Evolutionary conservation across 1,140 invertebrate species (phyloP), one percentile per base, ranked within the genome.

Genomic region (Cotesia typhae): DNA sequence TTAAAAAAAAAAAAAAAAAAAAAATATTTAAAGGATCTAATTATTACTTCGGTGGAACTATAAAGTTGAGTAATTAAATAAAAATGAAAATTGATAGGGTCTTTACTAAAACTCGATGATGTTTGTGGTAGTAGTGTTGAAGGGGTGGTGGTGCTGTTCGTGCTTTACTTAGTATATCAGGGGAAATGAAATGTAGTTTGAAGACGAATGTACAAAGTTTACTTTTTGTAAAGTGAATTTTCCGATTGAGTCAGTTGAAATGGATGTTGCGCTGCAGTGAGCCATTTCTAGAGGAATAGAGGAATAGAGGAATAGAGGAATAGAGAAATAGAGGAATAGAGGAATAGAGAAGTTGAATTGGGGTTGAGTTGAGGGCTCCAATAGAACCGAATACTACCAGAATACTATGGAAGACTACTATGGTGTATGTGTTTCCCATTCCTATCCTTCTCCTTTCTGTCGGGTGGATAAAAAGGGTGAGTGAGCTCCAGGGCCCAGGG

Each of bases 191-290:
- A 60, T 28, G 38, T 14, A 60, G 28, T 17, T 61, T 38, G 57
- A 60, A 70, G 67, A 70, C 55, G 67, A 70, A 61, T 59, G 67
- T 70, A 37, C 28, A 47, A 70, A 70, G 67, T 70, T 70, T 61
- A 7, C 37, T 70, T 70, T 60, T 70, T 70, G 59, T 41, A 53
- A 61, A 71, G 60, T 71, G 61, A 14, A 71, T 71, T 71, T 71
- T 71, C 69, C 60, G 47, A 71, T 71, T 64, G 69, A 71, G 52
- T 71, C 57, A 41, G 61, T 64, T 53, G 47, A 47, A 61, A 47
- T 60, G 20, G 36, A 47, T 47, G 41, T 47, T 9, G 41, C 41
- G 10, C 41, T 47, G 41, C 41, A 47, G 41, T 47, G 41, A 47
- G 41, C 6, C 41, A 47, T 47, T 47, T 47, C 6, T 3, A 6